phyloP scores from a whole-genome alignment of 2,113 vertebrate genomes.

The Lepus europaeus region DNA sequence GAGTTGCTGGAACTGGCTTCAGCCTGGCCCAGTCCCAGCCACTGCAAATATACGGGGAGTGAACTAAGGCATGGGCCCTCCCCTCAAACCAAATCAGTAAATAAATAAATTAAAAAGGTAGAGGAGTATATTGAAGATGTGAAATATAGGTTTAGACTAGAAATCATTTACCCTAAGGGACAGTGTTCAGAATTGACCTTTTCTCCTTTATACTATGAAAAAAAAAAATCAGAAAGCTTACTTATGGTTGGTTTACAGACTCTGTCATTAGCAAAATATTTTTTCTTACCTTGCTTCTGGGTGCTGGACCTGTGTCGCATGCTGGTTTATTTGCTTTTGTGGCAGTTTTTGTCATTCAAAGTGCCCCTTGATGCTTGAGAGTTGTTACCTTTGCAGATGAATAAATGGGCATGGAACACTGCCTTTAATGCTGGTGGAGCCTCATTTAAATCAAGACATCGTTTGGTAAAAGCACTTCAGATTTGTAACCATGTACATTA shows the following conservation, averaged over 20 bases:
- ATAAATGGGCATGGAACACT: background rate
- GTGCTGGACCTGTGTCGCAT: background rate
- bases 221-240: background rate
- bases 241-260: background rate
- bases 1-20: too few relatives aligned
- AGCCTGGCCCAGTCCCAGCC: too few relatives aligned
- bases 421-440: background rate
- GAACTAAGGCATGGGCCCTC: too few relatives aligned
- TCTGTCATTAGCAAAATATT: background rate
- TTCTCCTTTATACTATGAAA: background rate
- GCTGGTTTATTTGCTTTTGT: background rate
- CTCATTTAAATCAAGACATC: background rate
- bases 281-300: background rate
- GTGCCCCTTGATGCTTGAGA: background rate
- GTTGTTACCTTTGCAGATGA: background rate
- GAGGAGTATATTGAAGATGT: constrained; percentile 1
- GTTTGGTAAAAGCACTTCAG: background rate
- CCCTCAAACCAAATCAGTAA: too few relatives aligned
- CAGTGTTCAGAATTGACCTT: background rate
- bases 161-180: background rate
- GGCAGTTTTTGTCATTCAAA: background rate
- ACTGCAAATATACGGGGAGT: too few relatives aligned
- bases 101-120: background rate
- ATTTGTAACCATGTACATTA: background rate
- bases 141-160: background rate